phyloP scores from a whole-genome alignment of 2,888 invertebrate species.

The Thecophora atra region DNA sequence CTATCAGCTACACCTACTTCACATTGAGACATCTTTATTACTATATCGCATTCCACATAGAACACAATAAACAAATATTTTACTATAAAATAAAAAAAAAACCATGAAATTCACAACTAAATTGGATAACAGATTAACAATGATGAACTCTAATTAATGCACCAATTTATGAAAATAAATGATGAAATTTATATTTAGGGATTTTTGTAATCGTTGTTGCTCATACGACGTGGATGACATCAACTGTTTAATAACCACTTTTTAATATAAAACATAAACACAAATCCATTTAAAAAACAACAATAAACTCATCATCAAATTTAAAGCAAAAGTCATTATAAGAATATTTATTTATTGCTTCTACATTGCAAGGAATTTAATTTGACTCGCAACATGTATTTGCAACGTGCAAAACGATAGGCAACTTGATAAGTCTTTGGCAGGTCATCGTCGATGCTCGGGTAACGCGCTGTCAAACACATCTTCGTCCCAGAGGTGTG shows the following conservation, averaged over 20 bases:
- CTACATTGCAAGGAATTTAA: background rate
- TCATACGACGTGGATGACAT: background rate
- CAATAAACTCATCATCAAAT: background rate
- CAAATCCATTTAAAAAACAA: background rate
- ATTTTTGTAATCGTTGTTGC: background rate
- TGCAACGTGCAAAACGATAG: background rate
- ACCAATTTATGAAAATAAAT: too few relatives aligned
- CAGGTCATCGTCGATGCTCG: background rate
- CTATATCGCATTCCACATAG: too few relatives aligned
- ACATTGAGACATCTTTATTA: too few relatives aligned
- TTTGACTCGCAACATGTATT: background rate
- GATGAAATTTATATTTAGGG: too few relatives aligned
- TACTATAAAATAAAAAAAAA: too few relatives aligned
- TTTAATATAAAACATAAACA: background rate
- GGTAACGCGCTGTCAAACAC: conserved; percentile 24
- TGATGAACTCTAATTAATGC: too few relatives aligned
- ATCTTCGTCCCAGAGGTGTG: background rate
- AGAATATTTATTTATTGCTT: too few relatives aligned
- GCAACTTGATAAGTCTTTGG: too few relatives aligned
- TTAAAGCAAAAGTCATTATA: background rate
- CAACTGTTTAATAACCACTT: background rate
- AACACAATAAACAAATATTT: too few relatives aligned
- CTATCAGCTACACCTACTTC: too few relatives aligned
- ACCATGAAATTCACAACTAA: too few relatives aligned
- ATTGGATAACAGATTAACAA: too few relatives aligned